Base-by-base conservation (phyloP, 2,113 vertebrate genomes). In the Opisthocomus hoazin region DNA sequence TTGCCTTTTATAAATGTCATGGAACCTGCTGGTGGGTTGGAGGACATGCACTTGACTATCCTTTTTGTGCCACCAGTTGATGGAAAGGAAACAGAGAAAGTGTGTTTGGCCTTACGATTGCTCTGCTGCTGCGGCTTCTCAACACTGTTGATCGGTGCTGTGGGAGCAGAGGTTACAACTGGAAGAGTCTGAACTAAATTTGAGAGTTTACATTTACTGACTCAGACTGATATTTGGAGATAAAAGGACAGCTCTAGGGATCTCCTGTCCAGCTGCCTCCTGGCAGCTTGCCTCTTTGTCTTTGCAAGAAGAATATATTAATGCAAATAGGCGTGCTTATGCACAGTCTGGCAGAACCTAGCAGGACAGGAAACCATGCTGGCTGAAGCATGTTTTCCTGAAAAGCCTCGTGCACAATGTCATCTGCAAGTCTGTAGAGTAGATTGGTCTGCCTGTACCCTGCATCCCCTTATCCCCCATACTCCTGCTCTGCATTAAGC, bases 181-280 rank as follows among this genome's bases (percentile, higher is more conserved):
- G 58, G 61, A 90, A 80, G 63, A 94, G 29, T 54, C 53, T 79
- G 75, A 76, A 85, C 60, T 83, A 54, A 54, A 87, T 60, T 45
- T 56, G 48, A 68, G 82, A 85, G 53, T 82, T 96, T 71, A 43
- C 17, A 3, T 82, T 87, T 93, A 66, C 56, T 90, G 90, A 41
- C 71, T 95, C 60, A 36, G 80, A 13, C 41, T 65, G 68, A 36
- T 94, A 58, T 7, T 78, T 78, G 73, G 87, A 91, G 95, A 77
- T 71, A 53, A 89, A 94, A 80, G 63, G 73, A 75, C 56, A 84
- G 36, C 69, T 97, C 46, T 66, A 48, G 80, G 77, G 91, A 66
- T 89, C 84, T 92, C 65, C 80, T 87, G 74, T 61, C 89, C 81
- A 79, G 69, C 57, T 95, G 69, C 73, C 89, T 94, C 68, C 73